A percentile compares a stretch with the other conserved stretches of the same genome.
phyloP scores from a whole-genome alignment of 2,888 invertebrate species.

The Cantharis rustica region DNA sequence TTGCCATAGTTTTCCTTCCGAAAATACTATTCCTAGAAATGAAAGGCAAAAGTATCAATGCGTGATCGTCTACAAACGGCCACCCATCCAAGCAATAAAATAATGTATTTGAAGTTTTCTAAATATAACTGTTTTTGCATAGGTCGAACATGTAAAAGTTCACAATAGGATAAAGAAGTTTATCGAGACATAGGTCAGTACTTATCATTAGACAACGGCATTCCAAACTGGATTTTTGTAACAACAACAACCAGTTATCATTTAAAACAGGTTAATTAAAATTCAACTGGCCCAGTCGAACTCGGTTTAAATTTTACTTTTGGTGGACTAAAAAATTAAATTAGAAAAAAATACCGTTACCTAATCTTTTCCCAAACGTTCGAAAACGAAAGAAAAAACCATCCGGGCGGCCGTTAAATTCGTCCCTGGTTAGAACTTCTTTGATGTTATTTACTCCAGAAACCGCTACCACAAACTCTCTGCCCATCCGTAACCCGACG shows the following conservation, averaged over 20 bases:
- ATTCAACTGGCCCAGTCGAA: neutral
- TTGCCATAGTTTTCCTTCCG: constrained; percentile 70
- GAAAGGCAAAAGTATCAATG: no score
- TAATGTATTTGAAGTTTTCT: no score
- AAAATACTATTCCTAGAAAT: constrained; percentile 67
- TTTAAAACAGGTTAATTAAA: constrained; percentile 4
- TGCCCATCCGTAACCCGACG: constrained; percentile 69
- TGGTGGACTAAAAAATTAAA: neutral
- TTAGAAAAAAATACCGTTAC: constrained; percentile 55
- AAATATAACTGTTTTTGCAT: neutral
- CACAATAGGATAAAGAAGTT: constrained; percentile 16
- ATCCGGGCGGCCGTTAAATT: constrained; percentile 73
- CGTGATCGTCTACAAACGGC: no score
- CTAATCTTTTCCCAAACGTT: constrained; percentile 68
- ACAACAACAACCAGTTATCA: constrained; percentile 12
- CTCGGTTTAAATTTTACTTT: neutral
- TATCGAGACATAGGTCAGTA: constrained; percentile 28
- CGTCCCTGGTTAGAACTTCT: constrained; percentile 64
- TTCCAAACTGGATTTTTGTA: constrained; percentile 19
- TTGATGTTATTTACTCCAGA: constrained; percentile 66
- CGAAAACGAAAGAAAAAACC: constrained; percentile 71
- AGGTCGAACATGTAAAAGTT: neutral
- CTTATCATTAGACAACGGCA: constrained; percentile 10
- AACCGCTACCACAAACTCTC: constrained; percentile 65
- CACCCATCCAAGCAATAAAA: no score